phyloP scores from a whole-genome alignment of 2,113 vertebrate species.

The Peromyscus maniculatus region DNA sequence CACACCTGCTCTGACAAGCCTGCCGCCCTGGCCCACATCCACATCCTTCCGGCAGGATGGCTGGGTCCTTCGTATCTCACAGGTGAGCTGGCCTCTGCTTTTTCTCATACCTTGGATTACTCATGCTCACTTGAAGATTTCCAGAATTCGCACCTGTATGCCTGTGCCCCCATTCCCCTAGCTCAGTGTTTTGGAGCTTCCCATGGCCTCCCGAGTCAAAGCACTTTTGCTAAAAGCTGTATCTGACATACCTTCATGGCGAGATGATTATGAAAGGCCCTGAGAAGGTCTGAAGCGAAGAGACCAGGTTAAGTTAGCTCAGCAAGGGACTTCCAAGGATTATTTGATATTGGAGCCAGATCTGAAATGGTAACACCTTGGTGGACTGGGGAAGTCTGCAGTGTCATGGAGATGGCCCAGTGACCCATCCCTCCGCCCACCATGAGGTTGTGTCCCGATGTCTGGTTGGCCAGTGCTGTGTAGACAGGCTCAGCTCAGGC shows the following conservation, averaged over 20 bases:
- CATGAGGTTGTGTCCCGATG: neutral
- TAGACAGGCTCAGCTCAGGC: neutral
- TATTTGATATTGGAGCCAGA: neutral
- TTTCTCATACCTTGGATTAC: neutral
- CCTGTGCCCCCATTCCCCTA: neutral
- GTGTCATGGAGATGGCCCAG: accelerated
- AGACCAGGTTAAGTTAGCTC: neutral
- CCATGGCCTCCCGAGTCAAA: too few relatives aligned
- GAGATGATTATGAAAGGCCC: neutral
- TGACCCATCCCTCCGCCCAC: neutral
- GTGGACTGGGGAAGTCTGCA: accelerated
- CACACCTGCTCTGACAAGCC: accelerated
- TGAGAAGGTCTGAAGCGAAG: neutral
- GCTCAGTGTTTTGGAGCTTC: neutral
- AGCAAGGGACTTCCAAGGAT: neutral
- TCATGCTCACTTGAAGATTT: neutral
- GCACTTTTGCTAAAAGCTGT: neutral
- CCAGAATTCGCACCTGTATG: neutral
- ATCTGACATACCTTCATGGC: accelerated
- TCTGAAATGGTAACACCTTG: neutral
- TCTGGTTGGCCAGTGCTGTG: accelerated
- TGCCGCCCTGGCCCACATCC: neutral
- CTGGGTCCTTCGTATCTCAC: neutral
- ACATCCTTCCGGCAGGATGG: neutral
- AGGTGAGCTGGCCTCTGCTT: neutral